A percentile compares a stretch with the other conserved stretches of the same genome.
These are phyloP conservation scores for Arvicanthis niloticus DNA, from an alignment of 2,113 vertebrate species.

Conservation along the genomic window DNA sequence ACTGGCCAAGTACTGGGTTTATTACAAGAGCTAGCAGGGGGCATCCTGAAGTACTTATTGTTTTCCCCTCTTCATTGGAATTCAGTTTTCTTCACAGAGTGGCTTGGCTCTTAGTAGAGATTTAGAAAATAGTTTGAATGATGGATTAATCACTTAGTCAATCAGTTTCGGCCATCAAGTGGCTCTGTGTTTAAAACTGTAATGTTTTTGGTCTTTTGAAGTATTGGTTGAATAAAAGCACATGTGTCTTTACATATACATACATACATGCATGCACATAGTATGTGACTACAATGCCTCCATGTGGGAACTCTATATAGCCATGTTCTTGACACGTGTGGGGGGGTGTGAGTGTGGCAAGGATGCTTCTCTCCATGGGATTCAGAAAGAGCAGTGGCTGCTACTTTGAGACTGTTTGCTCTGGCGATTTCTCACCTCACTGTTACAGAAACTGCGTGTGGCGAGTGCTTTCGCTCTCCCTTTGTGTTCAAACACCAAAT, in stretches of 20 bases:
- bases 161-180: not conserved
- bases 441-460: not conserved
- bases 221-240: not conserved
- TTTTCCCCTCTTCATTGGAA: not conserved
- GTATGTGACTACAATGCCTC: too few relatives aligned
- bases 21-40: too few relatives aligned
- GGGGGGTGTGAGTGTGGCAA: fast-evolving
- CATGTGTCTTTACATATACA: not conserved
- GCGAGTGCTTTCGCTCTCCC: not conserved
- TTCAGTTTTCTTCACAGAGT: not conserved
- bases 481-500: not conserved
- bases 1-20: not conserved
- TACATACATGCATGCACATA: too few relatives aligned
- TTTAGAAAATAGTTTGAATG: not conserved
- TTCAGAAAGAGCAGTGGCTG: not conserved
- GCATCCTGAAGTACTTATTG: too few relatives aligned
- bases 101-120: not conserved
- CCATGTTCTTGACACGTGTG: fast-evolving
- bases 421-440: not conserved
- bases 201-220: not conserved
- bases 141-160: not conserved
- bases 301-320: not conserved
- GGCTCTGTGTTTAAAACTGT: not conserved
- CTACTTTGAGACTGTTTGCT: not conserved
- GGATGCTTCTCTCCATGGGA: not conserved